Conservation (phyloP, 2,888 invertebrate species). For the Acanthosoma haemorrhoidale region DNA sequence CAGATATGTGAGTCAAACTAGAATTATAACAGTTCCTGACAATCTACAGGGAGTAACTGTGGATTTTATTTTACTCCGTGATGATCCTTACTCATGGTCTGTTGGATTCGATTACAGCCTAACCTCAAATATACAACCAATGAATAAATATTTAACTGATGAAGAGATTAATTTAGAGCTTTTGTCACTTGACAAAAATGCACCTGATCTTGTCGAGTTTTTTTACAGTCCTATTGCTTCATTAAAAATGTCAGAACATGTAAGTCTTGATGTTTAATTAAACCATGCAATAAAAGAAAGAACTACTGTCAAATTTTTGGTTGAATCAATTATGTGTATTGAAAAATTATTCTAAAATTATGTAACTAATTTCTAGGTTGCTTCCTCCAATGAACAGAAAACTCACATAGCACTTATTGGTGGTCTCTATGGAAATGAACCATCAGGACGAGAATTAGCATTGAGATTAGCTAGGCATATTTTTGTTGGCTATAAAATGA, state of each 20-base stretch:
- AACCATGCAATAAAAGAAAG: too few relatives aligned
- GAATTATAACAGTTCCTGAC: slow-evolving; percentile 56
- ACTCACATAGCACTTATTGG: slow-evolving; percentile 79
- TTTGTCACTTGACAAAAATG: slow-evolving; percentile 62
- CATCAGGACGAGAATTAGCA: slow-evolving; percentile 76
- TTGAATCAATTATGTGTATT: too few relatives aligned
- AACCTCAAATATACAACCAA: slow-evolving; percentile 58
- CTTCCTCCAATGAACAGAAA: slow-evolving; percentile 72
- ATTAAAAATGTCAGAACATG: slow-evolving; percentile 67
- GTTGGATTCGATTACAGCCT: slow-evolving; percentile 70
- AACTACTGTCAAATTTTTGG: too few relatives aligned
- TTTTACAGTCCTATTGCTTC: slow-evolving; percentile 64
- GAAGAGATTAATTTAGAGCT: slow-evolving; percentile 60
- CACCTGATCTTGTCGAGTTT: slow-evolving; percentile 64
- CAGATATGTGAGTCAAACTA: slow-evolving; percentile 60
- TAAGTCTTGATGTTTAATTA: slow-evolving; percentile 47
- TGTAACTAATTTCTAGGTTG: slow-evolving; percentile 65
- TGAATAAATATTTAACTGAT: slow-evolving; percentile 58
- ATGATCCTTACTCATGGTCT: slow-evolving; percentile 76
- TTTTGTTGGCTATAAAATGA: slow-evolving; percentile 61
- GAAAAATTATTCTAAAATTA: too few relatives aligned
- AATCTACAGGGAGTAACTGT: slow-evolving; percentile 37
- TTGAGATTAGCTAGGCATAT: slow-evolving; percentile 78
- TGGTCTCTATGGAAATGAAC: slow-evolving; percentile 73
- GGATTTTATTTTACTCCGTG: slow-evolving; percentile 73